Base-by-base conservation (phyloP, 2,888 invertebrate genomes). In the Epinotia ramella region DNA sequence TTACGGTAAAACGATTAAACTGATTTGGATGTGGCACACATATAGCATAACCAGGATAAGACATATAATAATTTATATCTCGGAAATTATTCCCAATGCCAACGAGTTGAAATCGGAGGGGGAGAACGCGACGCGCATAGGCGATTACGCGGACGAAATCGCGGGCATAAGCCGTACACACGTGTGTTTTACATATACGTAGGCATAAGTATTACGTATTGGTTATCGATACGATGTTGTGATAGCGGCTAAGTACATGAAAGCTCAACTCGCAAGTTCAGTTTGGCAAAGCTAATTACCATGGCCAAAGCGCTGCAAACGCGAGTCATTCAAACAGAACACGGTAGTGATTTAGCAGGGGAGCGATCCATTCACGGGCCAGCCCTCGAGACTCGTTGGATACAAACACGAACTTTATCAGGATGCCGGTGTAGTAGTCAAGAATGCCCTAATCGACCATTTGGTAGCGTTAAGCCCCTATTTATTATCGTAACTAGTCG, bases 401-500 rank as follows among this genome's bases (percentile, higher is more conserved):
- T 86, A 88, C 88, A 88, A 90, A 91, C 88, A 88, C 86, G 86
- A 92, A 92, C 89, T 91, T 91, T 92, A 92, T 91, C 89, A 87
- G 88, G 90, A 91, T 87, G 88, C 88, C 87, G 87, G 89, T 87
- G 88, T 88, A 89, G 88, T 89, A 91, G 88, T 90, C 90, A 89
- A 90, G 91, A 90, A 90, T 89, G 87, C 90, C 89, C 91, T 90
- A 90, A 91, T 91, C 90, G 91, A 86, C 91, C 89, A 90, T 91
- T 91, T 88, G 89, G 89, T 84, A 87, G 84, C 87, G 87, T 88
- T 88, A 90, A 90, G 88, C 87, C 85, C 85, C 89, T 89, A 91
- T 91, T 91, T 91, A 89, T 90, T 92, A 92, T 92, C 86, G 89
- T 89, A 91, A 91, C 91, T 92, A 91, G 91, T 87, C 86, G 84